A percentile compares a stretch with the other conserved stretches of the same genome.
These are phyloP conservation scores for Clistopyga incitator DNA, from an alignment of 2,888 invertebrate species.

Conservation along the genomic window DNA sequence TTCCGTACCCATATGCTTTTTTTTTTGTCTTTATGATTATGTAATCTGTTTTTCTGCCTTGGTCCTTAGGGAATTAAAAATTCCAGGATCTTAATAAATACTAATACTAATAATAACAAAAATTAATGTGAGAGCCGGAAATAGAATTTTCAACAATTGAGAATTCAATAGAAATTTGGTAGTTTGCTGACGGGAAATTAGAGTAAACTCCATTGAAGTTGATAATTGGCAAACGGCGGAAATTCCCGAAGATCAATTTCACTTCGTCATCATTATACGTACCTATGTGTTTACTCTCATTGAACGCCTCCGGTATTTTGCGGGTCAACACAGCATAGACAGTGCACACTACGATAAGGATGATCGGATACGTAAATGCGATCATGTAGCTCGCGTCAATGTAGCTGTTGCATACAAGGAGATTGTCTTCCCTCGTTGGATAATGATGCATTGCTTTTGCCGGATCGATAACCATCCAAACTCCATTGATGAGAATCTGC, in stretches of 20 bases:
- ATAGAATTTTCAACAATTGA: background rate
- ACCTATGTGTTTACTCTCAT: constrained; percentile 99
- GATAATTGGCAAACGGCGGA: constrained; percentile 6
- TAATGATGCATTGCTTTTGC: constrained; percentile 96
- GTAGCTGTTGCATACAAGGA: constrained; percentile 96
- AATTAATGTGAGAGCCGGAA: no score
- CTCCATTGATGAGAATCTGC: constrained; percentile 95
- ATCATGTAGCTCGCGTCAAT: constrained; percentile 97
- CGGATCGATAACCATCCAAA: constrained; percentile 97
- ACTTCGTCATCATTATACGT: constrained; percentile 39
- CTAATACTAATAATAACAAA: no score
- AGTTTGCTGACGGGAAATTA: background rate
- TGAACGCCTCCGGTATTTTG: constrained; percentile 99
- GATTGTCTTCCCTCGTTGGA: constrained; percentile 96
- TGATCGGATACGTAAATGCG: constrained; percentile 96
- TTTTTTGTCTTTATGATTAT: no score
- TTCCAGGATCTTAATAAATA: no score
- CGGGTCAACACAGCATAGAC: constrained; percentile 97
- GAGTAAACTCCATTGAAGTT: background rate
- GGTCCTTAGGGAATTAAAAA: no score
- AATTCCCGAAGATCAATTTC: background rate
- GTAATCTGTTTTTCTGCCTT: no score
- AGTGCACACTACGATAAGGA: constrained; percentile 96
- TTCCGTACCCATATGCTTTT: no score
- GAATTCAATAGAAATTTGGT: background rate